Evolutionary conservation across 2,113 vertebrate genomes (phyloP).

Genomic region (Entomyzon cyanotis): DNA sequence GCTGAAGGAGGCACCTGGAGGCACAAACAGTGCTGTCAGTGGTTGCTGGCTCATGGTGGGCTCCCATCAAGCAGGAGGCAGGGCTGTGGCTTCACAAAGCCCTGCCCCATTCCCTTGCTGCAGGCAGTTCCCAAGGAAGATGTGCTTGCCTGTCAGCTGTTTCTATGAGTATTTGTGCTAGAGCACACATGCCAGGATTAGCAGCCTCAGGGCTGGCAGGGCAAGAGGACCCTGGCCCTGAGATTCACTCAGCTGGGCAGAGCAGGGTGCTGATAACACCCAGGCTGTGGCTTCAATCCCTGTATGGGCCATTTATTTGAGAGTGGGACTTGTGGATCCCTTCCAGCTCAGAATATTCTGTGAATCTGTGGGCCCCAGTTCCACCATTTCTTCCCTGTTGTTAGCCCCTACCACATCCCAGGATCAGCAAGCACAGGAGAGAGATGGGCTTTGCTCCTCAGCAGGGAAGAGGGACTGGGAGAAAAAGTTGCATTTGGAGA

Average conservation of each 20-base stretch:
- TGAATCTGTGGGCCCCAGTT: neutral
- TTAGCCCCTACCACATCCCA: neutral
- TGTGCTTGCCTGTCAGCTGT: neutral
- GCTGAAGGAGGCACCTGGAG: neutral
- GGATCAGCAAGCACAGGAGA: neutral
- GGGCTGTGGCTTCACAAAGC: neutral
- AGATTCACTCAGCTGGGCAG: neutral
- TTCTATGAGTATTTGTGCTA: neutral
- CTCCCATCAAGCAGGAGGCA: rapidly evolving
- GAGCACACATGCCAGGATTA: neutral
- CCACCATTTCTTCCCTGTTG: neutral
- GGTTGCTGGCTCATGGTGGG: neutral
- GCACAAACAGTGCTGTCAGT: rapidly evolving
- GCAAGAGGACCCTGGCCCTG: neutral
- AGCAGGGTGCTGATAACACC: neutral
- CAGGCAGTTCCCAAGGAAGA: neutral
- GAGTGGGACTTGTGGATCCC: neutral
- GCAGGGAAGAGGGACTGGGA: neutral
- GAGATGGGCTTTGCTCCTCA: neutral
- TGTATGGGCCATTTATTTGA: neutral
- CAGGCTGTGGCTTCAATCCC: neutral
- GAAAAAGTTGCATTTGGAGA: neutral
- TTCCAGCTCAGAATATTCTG: neutral
- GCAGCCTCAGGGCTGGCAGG: neutral
- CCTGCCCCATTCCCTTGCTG: neutral